Base-by-base conservation (phyloP, 2,888 invertebrate species). In the Lasioglossum pauxillum region DNA sequence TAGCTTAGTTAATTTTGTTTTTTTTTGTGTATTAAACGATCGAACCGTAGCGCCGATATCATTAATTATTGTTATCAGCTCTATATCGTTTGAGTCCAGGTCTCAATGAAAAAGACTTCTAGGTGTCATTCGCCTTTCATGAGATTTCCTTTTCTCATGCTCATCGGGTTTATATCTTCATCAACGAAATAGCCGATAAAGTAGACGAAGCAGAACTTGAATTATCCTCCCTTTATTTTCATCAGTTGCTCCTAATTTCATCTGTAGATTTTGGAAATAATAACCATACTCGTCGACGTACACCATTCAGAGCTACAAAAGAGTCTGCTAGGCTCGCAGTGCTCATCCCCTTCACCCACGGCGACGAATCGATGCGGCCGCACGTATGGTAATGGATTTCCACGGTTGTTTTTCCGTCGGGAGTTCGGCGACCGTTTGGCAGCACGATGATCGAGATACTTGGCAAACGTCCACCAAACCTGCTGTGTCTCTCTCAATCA, bases 381-480 rank as follows among this genome's bases (percentile, higher is more conserved):
- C 35, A 4, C 35, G 23, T 80, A 46, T 19, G 75, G 67, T 57
- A 64, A 75, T 57, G 49, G 41, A 80, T 72, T 49, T 78, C 44
- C 38, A 49, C 46, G 41, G 73, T 35, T 84, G 80, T 78, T 87
- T 84, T 78, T 46, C 75, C 80, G 75, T 73, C 53, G 19, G 53
- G 23, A 49, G 88, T 78, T 88, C 85, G 77, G 31, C 38, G 85
- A 88, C 83, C 88, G 71, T 46, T 73, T 79, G 73, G 64, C 77
- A 74, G 77, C 67, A 71, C 57, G 72, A 87, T 79, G 74, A 85
- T 84, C 83, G 82, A 85, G 75, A 88, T 75, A 23, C 57, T 73
- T 88, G 88, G 88, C 89, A 86, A 53, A 14, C 73, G 19, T 89
- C 85, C 84, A 86, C 60, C 72, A 71, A 75, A 84, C 44, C 78